Percentiles rank a stretch among this genome's conserved stretches.
phyloP scores from a whole-genome alignment of 2,797 vertebrate genomes.

The Aythya fuligula region DNA sequence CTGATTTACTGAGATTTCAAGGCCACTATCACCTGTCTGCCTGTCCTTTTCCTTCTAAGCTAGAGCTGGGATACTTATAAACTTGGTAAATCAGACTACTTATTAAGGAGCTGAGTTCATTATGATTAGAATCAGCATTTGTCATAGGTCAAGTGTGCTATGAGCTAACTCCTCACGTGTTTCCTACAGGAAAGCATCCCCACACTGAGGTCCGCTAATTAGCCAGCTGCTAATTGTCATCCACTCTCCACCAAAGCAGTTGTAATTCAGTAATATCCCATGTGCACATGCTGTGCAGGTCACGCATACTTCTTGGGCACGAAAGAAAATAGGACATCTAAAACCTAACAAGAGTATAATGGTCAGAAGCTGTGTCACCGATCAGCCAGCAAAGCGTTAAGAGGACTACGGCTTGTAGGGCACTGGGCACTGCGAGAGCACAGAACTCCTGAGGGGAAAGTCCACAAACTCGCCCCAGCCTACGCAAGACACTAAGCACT shows the following conservation, averaged over 20 bases:
- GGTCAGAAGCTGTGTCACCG: neutral
- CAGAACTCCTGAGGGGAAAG: neutral
- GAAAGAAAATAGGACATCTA: neutral
- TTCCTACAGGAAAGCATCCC: neutral
- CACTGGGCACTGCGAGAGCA: neutral
- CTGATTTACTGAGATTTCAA: neutral
- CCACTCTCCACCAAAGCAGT: neutral
- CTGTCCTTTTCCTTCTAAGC: neutral
- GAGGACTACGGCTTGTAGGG: neutral
- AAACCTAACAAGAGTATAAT: neutral
- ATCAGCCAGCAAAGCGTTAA: neutral
- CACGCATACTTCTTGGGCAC: neutral
- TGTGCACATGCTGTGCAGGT: neutral
- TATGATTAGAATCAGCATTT: neutral
- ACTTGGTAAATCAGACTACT: neutral
- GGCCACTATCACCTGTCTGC: neutral
- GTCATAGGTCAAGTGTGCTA: neutral
- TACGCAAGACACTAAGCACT: neutral
- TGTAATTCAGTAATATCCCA: neutral
- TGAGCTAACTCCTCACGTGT: neutral
- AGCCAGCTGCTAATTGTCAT: neutral
- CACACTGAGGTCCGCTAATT: neutral
- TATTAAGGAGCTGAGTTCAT: neutral
- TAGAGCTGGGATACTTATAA: neutral
- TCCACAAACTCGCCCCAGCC: neutral